Percentiles rank a stretch among this genome's conserved stretches.
These are phyloP conservation scores for Chloropsis cyanopogon DNA, from an alignment of 2,113 vertebrate species.

Conservation along the genomic window DNA sequence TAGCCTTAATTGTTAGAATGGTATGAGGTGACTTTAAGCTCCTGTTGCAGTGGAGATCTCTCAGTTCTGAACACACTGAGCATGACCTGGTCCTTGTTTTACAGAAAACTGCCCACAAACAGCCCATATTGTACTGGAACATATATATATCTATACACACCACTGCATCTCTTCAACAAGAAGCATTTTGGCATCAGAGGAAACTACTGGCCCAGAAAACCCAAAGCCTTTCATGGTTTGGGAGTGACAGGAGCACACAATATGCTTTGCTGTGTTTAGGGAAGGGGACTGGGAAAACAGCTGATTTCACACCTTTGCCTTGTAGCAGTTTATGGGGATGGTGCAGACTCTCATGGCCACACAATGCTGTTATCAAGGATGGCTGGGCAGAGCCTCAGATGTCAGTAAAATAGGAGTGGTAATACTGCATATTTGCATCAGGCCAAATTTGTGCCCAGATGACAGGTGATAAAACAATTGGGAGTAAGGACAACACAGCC, in stretches of 20 bases:
- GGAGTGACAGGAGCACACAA: background rate
- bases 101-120: fast-evolving
- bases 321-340: background rate
- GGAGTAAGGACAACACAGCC: background rate
- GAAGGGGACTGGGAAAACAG: background rate
- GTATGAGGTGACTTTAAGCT: background rate
- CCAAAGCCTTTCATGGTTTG: background rate
- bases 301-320: background rate
- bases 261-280: fast-evolving
- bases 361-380: background rate
- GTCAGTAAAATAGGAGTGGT: background rate
- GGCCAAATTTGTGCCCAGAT: background rate
- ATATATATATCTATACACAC: too few species aligned
- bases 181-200: background rate
- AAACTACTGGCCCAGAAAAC: background rate
- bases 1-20: background rate
- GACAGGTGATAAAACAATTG: background rate
- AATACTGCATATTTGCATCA: background rate
- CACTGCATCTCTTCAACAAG: background rate
- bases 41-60: background rate
- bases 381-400: background rate
- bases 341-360: background rate
- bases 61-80: background rate
- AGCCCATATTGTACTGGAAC: background rate
- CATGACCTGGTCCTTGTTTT: background rate